Evolutionary conservation across 2,888 invertebrate species (phyloP), one percentile per base, ranked within the genome.

Genomic region (Azorinus chamasolen): DNA sequence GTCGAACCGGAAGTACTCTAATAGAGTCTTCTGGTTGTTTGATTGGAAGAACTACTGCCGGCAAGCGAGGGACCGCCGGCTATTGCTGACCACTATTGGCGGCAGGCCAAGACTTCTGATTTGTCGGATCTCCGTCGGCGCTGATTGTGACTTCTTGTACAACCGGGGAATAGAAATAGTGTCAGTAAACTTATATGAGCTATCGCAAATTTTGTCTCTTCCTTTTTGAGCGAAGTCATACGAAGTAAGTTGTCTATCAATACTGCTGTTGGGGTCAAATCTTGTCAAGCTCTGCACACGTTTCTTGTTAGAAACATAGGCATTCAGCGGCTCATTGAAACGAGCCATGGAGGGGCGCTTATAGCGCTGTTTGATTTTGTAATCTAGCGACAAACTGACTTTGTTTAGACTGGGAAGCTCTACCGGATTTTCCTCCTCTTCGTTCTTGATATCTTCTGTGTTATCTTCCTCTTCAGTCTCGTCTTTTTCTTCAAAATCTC

Each of bases 311-410:
- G 75, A 24, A 5, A 85, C 79, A 57, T 88, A 87, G 0, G 85
- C 71, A 65, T 82, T 84, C 18, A 86, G 53, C n/a, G 86, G 81
- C 78, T 89, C 89, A 65, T 88, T 89, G 59, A 89, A 88, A 20
- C 84, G 62, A 5, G 68, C 64, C 1, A 71, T 59, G 18, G 51
- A 63, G 3, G 46, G 63, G 41, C 62, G 62, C 39, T 43, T 43
- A 22, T 66, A 46, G 43, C 59, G 43, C n/a, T 59, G 64, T 25
- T 54, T 66, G 8, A 66, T 46, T 16, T 75, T 76, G 8, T 75
- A 72, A 43, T 85, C 79, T 10, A 87, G 53, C 5, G 84, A 78
- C 32, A 87, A 50, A 24, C 78, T 82, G 0, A 87, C 70, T 55
- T 82, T 84, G 10, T 81, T 83, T 5, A 84, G 59, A 58, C 59